A percentile compares a stretch with the other conserved stretches of the same genome.
phyloP scores from a whole-genome alignment of 1,140 invertebrate species.

The Orussus abietinus region DNA sequence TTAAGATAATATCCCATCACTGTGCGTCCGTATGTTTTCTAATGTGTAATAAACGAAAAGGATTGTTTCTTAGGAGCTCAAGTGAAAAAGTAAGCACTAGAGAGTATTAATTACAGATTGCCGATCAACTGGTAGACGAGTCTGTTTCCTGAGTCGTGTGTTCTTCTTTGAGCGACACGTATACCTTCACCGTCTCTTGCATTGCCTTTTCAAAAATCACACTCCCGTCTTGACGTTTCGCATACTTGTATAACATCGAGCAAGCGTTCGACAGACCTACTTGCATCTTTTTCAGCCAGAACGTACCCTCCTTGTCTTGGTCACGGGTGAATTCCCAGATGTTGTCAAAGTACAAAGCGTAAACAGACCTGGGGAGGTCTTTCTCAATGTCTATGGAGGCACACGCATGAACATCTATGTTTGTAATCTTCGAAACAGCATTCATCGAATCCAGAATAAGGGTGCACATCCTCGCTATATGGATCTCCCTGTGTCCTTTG shows the following conservation, averaged over 20 bases:
- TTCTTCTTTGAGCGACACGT: conserved; percentile 1
- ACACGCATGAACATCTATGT: conserved; percentile 21
- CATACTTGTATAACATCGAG: too few species aligned
- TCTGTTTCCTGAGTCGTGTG: too few species aligned
- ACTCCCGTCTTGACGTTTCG: conserved; percentile 35
- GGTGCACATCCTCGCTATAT: conserved; percentile 31
- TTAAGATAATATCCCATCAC: too few species aligned
- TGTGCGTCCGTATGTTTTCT: too few species aligned
- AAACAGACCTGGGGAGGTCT: conserved; percentile 14
- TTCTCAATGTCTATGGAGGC: conserved; percentile 12
- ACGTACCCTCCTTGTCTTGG: neutral
- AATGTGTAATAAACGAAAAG: too few species aligned
- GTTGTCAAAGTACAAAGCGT: conserved; percentile 33
- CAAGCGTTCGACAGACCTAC: too few species aligned
- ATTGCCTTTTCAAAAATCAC: conserved; percentile 35
- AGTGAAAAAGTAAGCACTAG: too few species aligned
- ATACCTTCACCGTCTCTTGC: conserved; percentile 8
- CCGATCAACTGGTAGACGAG: too few species aligned
- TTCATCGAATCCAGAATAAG: conserved; percentile 34
- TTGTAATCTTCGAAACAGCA: conserved; percentile 26
- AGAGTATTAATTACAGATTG: too few species aligned
- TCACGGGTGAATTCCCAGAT: conserved; percentile 32
- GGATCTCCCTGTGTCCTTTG: conserved; percentile 21
- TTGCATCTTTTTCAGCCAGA: neutral
- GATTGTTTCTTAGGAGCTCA: too few species aligned